Conservation (phyloP, 2,888 invertebrate species). For the Himalopsyche tibetana region DNA sequence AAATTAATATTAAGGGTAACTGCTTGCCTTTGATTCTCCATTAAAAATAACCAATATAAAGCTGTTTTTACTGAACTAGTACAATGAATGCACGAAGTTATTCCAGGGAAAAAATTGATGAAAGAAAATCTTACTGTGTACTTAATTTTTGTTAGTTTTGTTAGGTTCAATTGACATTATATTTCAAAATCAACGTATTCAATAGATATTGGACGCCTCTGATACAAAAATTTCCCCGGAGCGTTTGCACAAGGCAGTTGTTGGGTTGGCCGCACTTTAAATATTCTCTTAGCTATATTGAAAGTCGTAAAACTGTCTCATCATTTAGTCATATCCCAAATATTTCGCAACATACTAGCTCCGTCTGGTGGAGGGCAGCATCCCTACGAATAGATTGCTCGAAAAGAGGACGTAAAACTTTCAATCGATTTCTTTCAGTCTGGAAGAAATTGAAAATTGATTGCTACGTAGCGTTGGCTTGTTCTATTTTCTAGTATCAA, state of each 20-base stretch:
- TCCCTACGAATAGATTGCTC: not conserved
- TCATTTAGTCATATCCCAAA: constrained; percentile 45
- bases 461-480: not conserved
- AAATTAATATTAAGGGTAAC: too few species aligned
- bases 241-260: constrained; percentile 32
- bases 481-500: not conserved
- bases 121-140: too few species aligned
- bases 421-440: constrained; percentile 33
- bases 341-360: constrained; percentile 36
- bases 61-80: too few species aligned
- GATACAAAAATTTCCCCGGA: not conserved
- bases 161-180: too few species aligned
- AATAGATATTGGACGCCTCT: too few species aligned
- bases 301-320: constrained; percentile 45
- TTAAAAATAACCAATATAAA: too few species aligned
- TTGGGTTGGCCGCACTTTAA: constrained; percentile 32
- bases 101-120: too few species aligned
- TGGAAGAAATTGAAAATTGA: constrained; percentile 35
- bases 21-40: too few species aligned
- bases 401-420: not conserved
- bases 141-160: too few species aligned
- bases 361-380: not conserved
- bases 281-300: constrained; percentile 40
- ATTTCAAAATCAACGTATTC: too few species aligned
- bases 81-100: too few species aligned